Evolutionary conservation across 2,888 invertebrate genomes (phyloP).

Genomic region (Orchestes rusci): DNA sequence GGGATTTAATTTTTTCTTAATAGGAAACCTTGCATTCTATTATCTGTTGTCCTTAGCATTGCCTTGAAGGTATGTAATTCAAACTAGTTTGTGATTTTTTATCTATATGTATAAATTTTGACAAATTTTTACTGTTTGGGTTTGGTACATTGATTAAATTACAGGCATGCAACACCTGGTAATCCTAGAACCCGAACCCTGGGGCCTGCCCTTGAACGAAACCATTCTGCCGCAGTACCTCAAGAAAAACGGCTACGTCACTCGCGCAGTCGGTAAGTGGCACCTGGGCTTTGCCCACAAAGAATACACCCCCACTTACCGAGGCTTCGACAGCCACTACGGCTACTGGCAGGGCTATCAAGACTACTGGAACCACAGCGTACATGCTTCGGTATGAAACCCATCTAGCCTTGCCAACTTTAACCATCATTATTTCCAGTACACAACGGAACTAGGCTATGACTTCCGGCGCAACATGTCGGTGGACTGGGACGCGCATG

Average conservation of each 20-base stretch:
- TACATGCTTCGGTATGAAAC: constrained; percentile 42
- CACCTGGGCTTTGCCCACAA: constrained; percentile 71
- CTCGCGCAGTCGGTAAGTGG: constrained; percentile 80
- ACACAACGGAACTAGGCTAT: constrained; percentile 45
- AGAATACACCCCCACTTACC: constrained; percentile 62
- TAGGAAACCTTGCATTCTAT: no score
- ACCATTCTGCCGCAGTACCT: constrained; percentile 57
- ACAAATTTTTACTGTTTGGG: no score
- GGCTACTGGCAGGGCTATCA: constrained; percentile 80
- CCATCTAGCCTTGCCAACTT: neutral
- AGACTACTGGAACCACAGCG: constrained; percentile 68
- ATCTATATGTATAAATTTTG: no score
- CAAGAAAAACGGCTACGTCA: constrained; percentile 59
- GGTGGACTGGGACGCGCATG: constrained; percentile 48
- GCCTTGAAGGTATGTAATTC: no score
- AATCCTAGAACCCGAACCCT: constrained; percentile 62
- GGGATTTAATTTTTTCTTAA: no score
- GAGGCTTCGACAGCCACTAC: constrained; percentile 76
- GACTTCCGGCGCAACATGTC: constrained; percentile 57
- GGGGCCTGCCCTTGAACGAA: constrained; percentile 59
- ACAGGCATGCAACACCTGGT: constrained; percentile 68
- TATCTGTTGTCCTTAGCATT: no score
- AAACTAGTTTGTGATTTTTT: no score
- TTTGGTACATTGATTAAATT: no score
- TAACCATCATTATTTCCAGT: constrained; percentile 32